phyloP scores from a whole-genome alignment of 2,888 invertebrate species.

The Eutolmus rufibarbis region DNA sequence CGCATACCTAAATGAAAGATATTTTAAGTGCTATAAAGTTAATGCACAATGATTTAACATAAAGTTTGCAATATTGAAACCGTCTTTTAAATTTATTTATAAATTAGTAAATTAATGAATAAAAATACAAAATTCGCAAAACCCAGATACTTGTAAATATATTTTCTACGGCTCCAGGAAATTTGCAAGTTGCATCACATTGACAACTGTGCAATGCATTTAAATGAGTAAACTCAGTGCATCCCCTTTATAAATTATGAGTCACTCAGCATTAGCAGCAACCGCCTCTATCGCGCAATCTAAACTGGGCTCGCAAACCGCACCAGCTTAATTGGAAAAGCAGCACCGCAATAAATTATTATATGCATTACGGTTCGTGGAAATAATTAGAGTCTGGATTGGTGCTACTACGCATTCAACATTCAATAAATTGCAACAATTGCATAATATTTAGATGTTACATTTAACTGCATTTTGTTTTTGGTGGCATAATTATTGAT shows the following conservation, averaged over 20 bases:
- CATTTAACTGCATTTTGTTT: not conserved
- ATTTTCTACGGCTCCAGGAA: not conserved
- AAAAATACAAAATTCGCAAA: not conserved
- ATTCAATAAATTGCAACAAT: not conserved
- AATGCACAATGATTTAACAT: not conserved
- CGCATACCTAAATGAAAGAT: too few species aligned
- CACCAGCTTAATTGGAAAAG: not conserved
- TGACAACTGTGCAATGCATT: not conserved
- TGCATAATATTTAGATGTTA: not conserved
- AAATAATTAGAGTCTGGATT: not conserved
- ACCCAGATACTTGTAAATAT: not conserved
- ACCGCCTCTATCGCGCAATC: not conserved
- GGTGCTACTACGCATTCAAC: not conserved
- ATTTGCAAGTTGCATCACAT: not conserved
- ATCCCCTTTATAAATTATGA: slow-evolving; percentile 18
- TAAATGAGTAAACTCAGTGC: not conserved
- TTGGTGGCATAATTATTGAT: not conserved
- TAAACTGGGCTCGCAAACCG: not conserved
- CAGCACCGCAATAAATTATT: not conserved
- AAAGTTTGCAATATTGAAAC: not conserved
- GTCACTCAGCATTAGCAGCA: not conserved
- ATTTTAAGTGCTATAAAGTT: too few species aligned
- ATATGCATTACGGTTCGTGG: not conserved
- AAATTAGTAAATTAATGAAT: not conserved
- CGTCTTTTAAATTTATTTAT: not conserved